A percentile compares a stretch with the other conserved stretches of the same genome.
These are phyloP conservation scores for Vidua chalybeata DNA, from an alignment of 2,113 vertebrate genomes.

Conservation along the genomic window DNA sequence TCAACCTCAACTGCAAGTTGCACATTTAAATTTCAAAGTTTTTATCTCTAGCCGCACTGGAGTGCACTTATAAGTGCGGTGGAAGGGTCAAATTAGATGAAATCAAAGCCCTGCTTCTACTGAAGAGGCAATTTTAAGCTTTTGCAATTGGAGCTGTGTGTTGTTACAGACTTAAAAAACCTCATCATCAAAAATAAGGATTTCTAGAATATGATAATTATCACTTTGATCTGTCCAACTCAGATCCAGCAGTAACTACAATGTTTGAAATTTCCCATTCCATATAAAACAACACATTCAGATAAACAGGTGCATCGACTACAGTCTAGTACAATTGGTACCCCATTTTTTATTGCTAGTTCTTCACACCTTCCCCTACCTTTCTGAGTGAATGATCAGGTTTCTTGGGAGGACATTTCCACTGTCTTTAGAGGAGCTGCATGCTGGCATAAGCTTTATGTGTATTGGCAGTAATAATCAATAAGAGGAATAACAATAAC, in stretches of 20 bases:
- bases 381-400: neutral
- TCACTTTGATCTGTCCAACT: slow-evolving; percentile 45
- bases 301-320: neutral
- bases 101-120: slow-evolving; percentile 58
- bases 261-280: neutral
- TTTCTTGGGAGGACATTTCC: neutral
- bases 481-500: slow-evolving; percentile 41
- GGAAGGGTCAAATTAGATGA: slow-evolving; percentile 58
- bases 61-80: slow-evolving; percentile 54
- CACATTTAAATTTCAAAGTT: slow-evolving; percentile 76
- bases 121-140: slow-evolving; percentile 60
- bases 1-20: slow-evolving; percentile 68
- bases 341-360: neutral
- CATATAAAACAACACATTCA: neutral
- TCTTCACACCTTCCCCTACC: neutral
- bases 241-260: neutral
- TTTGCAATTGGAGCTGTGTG: slow-evolving; percentile 35
- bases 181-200: slow-evolving; percentile 41
- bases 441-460: neutral
- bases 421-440: neutral
- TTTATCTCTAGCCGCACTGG: slow-evolving; percentile 53
- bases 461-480: neutral
- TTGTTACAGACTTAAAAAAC: slow-evolving; percentile 65
- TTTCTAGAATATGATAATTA: slow-evolving; percentile 66
- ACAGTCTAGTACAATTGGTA: neutral